Conservation (phyloP, 2,888 invertebrate genomes). For the Drosophila lutescens region DNA sequence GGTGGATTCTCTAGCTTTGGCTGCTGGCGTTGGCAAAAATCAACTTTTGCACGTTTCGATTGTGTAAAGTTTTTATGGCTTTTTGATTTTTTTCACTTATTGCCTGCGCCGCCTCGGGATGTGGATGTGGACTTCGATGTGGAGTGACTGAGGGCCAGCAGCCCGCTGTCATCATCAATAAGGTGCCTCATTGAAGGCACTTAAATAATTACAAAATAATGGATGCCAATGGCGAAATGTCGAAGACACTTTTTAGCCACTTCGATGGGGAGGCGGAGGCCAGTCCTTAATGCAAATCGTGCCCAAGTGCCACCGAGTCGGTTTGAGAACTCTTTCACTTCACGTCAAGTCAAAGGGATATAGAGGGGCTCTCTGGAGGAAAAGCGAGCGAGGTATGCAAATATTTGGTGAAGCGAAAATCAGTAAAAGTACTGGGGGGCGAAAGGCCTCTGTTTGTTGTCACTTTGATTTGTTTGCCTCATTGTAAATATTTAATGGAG, state of each 20-base stretch:
- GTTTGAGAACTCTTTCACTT: slow-evolving; percentile 65
- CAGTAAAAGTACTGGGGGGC: slow-evolving; percentile 58
- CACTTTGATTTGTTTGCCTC: slow-evolving; percentile 72
- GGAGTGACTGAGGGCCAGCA: slow-evolving; percentile 12
- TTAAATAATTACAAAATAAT: slow-evolving; percentile 79
- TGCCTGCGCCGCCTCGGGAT: slow-evolving; percentile 47
- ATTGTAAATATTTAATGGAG: slow-evolving; percentile 76
- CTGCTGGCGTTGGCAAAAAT: slow-evolving; percentile 75
- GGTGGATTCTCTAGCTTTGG: slow-evolving; percentile 35
- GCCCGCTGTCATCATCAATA: slow-evolving; percentile 37
- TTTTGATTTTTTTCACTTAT: slow-evolving; percentile 82
- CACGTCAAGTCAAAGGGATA: slow-evolving; percentile 44
- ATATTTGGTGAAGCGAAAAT: slow-evolving; percentile 69
- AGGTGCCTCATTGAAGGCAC: slow-evolving; percentile 61
- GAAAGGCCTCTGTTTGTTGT: slow-evolving; percentile 54
- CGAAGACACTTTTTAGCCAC: slow-evolving; percentile 29
- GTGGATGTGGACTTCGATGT: slow-evolving; percentile 2
- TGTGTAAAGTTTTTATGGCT: slow-evolving; percentile 82
- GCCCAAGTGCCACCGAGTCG: slow-evolving; percentile 61
- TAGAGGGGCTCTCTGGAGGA: slow-evolving; percentile 19
- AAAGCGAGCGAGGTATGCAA: slow-evolving; percentile 58
- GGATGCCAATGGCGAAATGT: slow-evolving; percentile 54
- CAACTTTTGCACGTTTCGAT: slow-evolving; percentile 82
- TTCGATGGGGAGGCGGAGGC: slow-evolving; percentile 5
- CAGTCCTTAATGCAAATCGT: slow-evolving; percentile 71